Evolutionary conservation across 2,113 vertebrate species (phyloP).

Genomic region (Tyrannus savana): DNA sequence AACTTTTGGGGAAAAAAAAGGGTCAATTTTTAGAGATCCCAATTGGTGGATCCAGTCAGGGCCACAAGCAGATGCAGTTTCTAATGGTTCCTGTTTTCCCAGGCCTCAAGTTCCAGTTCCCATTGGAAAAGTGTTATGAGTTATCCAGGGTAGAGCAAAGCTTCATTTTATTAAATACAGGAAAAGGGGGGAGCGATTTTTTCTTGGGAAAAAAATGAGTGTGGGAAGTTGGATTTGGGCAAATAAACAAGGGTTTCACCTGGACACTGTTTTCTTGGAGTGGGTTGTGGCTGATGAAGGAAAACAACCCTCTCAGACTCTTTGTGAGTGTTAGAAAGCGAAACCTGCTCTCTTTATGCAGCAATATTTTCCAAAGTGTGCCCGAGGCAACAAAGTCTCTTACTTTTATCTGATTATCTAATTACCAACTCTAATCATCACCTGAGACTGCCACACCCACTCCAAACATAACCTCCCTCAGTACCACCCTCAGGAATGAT

Average conservation of each 20-base stretch:
- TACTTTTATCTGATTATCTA: too few relatives aligned
- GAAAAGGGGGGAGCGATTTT: neutral
- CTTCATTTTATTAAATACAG: neutral
- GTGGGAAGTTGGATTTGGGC: neutral
- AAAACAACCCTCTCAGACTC: too few relatives aligned
- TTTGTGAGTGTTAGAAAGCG: too few relatives aligned
- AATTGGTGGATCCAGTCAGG: neutral
- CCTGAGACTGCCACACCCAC: too few relatives aligned
- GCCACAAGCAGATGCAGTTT: neutral
- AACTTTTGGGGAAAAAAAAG: neutral
- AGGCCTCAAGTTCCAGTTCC: neutral
- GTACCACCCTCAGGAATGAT: too few relatives aligned
- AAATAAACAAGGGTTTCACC: fast-evolving
- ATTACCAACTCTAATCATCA: too few relatives aligned
- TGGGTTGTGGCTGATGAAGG: fast-evolving
- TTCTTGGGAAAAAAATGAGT: neutral
- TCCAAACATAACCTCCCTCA: too few relatives aligned
- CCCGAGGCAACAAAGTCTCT: too few relatives aligned
- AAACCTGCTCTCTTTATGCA: too few relatives aligned
- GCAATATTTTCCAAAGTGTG: too few relatives aligned
- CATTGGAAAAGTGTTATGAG: neutral
- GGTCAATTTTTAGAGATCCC: neutral
- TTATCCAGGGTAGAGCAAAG: neutral
- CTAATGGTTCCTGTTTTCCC: neutral
- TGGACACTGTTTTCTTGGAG: neutral